A percentile compares a stretch with the other conserved stretches of the same genome.
Conservation (phyloP, 92 coral and sea anemone species). For the Porites evermanni region DNA sequence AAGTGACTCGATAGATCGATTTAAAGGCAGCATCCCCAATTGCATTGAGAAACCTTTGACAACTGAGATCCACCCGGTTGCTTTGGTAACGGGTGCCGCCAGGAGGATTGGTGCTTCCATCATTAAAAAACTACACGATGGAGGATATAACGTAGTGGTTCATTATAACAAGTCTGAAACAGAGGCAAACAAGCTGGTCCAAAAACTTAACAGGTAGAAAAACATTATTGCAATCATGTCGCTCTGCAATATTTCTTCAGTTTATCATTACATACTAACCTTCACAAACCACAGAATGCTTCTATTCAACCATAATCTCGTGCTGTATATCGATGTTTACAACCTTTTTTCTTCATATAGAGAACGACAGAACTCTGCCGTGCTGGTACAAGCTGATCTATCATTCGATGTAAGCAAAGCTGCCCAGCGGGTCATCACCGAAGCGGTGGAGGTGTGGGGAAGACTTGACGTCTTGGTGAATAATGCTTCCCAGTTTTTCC, state of each 20-base stretch:
- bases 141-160: constrained; percentile 65
- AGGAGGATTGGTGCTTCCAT: constrained; percentile 77
- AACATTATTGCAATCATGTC: too few species aligned
- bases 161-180: constrained; percentile 64
- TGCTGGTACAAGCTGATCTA: constrained; percentile 61
- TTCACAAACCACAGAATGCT: too few species aligned
- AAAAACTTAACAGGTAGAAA: constrained; percentile 69
- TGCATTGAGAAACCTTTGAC: neutral
- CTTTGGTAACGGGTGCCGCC: constrained; percentile 76
- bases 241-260: neutral
- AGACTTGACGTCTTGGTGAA: constrained; percentile 74
- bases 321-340: too few species aligned
- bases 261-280: too few species aligned
- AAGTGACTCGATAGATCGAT: too few species aligned
- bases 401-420: constrained; percentile 14
- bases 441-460: constrained; percentile 63
- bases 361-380: constrained; percentile 43
- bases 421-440: constrained; percentile 54
- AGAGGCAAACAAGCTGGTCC: constrained; percentile 41
- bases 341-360: too few species aligned
- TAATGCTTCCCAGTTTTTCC: constrained; percentile 67
- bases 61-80: constrained; percentile 48
- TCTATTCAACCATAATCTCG: too few species aligned
- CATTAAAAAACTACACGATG: constrained; percentile 48
- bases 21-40: too few species aligned